Evolutionary conservation across 2,888 invertebrate species (phyloP).

Genomic region (Sympetrum striolatum): DNA sequence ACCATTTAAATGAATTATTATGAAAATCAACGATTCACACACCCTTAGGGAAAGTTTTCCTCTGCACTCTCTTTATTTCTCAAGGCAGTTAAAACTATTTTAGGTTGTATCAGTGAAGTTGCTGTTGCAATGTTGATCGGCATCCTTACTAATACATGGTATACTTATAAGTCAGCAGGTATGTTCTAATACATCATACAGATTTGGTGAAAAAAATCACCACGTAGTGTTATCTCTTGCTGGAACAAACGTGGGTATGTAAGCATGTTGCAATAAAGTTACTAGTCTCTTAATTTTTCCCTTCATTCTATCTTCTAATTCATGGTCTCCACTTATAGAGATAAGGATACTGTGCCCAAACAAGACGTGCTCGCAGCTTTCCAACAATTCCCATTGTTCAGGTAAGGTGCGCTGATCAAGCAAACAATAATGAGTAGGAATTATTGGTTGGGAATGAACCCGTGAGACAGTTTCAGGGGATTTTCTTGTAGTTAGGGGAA

Average conservation of each 20-base stretch:
- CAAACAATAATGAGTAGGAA: background rate
- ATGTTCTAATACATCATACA: conserved; percentile 2
- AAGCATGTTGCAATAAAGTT: conserved; percentile 22
- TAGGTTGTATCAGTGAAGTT: background rate
- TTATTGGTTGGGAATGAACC: background rate
- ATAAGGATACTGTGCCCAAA: conserved; percentile 48
- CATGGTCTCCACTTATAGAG: conserved; percentile 46
- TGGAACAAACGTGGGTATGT: conserved; percentile 33
- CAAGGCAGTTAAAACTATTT: background rate
- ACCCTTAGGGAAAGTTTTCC: background rate
- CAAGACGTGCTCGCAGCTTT: conserved; percentile 49
- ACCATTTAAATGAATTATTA: background rate
- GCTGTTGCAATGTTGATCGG: conserved; percentile 14
- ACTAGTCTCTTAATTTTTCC: conserved; percentile 42
- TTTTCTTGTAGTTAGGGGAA: background rate
- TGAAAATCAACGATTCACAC: background rate
- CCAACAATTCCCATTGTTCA: conserved; percentile 48
- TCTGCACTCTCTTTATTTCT: background rate
- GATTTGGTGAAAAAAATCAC: background rate
- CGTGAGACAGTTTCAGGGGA: background rate
- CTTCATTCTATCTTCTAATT: conserved; percentile 46
- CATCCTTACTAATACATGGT: conserved; percentile 3
- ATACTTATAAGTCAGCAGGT: background rate
- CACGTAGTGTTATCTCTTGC: conserved; percentile 3
- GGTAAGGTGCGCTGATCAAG: conserved; percentile 45